phyloP scores from a whole-genome alignment of 2,888 invertebrate species.

The Girardia tigrina region DNA sequence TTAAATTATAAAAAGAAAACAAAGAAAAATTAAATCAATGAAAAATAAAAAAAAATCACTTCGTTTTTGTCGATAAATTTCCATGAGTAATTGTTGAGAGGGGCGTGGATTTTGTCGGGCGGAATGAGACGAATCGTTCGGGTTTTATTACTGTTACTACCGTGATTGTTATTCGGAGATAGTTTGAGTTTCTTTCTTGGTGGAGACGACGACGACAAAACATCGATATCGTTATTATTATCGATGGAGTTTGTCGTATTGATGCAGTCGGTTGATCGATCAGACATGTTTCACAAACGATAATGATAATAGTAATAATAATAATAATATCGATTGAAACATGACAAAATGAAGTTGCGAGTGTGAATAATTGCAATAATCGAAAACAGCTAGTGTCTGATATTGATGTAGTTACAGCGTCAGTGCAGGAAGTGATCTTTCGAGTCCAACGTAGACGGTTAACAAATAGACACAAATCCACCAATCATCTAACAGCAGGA shows the following conservation, averaged over 20 bases:
- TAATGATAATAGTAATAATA: no score
- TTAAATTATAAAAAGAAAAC: neutral
- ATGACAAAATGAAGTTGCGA: conserved; percentile 20
- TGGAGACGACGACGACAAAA: conserved; percentile 3
- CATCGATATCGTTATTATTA: neutral
- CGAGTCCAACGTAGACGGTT: conserved; percentile 23
- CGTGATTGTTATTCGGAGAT: no score
- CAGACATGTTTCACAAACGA: conserved; percentile 16
- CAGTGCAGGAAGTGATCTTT: conserved; percentile 23
- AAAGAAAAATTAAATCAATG: neutral
- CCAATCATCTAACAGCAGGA: conserved; percentile 23
- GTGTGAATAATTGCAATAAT: conserved; percentile 18
- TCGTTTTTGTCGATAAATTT: conserved; percentile 23
- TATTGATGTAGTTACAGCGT: conserved; percentile 23
- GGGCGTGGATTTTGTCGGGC: neutral
- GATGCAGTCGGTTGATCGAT: conserved; percentile 6
- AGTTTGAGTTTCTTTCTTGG: neutral
- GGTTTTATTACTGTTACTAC: no score
- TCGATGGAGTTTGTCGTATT: conserved; percentile 17
- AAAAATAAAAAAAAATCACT: neutral
- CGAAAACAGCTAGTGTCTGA: conserved; percentile 9
- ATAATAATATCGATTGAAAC: conserved; percentile 10
- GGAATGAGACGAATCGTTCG: neutral
- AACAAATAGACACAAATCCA: conserved; percentile 23
- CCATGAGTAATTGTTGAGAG: neutral